phyloP scores from a whole-genome alignment of 1,140 invertebrate genomes.

The Zeugodacus cucurbitae region DNA sequence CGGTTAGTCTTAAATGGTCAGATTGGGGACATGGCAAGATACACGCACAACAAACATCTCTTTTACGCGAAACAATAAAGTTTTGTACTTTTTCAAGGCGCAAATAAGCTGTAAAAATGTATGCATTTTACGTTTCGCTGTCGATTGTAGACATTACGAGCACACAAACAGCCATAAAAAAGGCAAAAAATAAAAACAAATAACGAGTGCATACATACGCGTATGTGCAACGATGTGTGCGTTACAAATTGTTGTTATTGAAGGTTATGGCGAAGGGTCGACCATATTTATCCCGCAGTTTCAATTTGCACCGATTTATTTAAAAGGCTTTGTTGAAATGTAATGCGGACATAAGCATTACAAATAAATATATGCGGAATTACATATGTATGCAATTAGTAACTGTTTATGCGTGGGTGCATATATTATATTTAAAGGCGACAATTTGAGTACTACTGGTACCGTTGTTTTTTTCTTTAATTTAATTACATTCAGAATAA shows the following conservation, averaged over 20 bases:
- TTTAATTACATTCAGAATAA: no score
- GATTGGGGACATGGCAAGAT: neutral
- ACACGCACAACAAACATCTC: neutral
- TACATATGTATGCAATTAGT: neutral
- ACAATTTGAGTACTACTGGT: neutral
- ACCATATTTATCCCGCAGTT: neutral
- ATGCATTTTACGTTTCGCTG: neutral
- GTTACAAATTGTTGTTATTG: neutral
- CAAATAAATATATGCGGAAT: slow-evolving; percentile 5
- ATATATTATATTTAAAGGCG: neutral
- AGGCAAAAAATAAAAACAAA: neutral
- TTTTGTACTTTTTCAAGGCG: slow-evolving; percentile 20
- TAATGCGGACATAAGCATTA: slow-evolving; percentile 19
- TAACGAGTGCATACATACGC: neutral
- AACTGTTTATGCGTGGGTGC: neutral
- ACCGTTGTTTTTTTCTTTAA: no score
- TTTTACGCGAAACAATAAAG: slow-evolving; percentile 30
- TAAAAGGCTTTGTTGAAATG: neutral
- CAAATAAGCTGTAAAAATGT: slow-evolving; percentile 34
- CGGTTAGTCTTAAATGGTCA: neutral
- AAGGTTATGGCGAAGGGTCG: neutral
- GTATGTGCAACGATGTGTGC: neutral
- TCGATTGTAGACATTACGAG: neutral
- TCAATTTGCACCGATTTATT: slow-evolving; percentile 37
- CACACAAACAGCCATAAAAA: neutral